Base-by-base conservation (phyloP, 2,888 invertebrate species). In the Eupithecia centaureata region DNA sequence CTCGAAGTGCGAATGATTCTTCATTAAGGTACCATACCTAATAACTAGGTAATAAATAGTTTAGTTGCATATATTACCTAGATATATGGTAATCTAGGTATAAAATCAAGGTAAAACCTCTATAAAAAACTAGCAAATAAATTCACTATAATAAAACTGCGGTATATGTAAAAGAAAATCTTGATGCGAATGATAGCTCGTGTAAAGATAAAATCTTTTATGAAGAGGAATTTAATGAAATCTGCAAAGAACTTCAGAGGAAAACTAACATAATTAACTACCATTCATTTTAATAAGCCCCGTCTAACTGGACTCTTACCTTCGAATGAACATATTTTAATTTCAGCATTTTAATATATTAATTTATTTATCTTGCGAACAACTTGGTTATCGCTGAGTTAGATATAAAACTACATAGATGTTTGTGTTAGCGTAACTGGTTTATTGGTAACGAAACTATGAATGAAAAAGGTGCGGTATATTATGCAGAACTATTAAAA, bases 171-270 rank as follows among this genome's bases (percentile, higher is more conserved):
- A 22, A 57, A 13, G 54, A 61, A 15, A 18, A 60, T 61, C 64
- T 57, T 38, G 30, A 68, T 64, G 64, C 22, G 33, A 62, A 56
- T 63, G n/a, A 18, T 63, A 57, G 38, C 5, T 38, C 22, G 42
- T 57, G 30, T 38, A 35, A 7, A 61, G 68, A 68, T 64, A 65
- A 51, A 30, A 58, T 61, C 61, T 63, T 58, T 52, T 30, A 15
- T 56, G 25, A 56, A 47, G 63, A 22, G 28, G 67, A 52, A 52
- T 63, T 54, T 60, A 10, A 47, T 57, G 38, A 56, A 38, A 56
- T 13, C 28, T 33, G 52, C 51, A 18, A 15, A 8, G 8, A 51
- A 22, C 10, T 56, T 56, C 30, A 27, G 30, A n/a, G 56, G 8
- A 15, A 28, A 56, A 10, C n/a, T 56, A 30, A 28, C 27, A 27